These are phyloP conservation scores for Drosophila biarmipes DNA, from an alignment of 1,140 invertebrate genomes.

Conservation along the genomic window DNA sequence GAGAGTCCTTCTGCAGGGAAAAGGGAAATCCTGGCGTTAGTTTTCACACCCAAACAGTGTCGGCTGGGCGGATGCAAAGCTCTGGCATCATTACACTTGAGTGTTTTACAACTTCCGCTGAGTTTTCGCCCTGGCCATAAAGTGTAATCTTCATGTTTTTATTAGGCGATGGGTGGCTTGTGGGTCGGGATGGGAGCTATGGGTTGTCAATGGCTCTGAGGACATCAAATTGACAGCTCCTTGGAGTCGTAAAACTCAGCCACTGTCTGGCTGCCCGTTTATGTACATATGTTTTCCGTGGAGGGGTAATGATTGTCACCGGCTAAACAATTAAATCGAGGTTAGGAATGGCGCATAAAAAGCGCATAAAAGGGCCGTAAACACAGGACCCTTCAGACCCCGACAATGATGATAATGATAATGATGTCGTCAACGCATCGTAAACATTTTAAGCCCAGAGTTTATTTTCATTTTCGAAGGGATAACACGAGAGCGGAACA, in stretches of 20 bases:
- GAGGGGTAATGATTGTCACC: conserved; percentile 82
- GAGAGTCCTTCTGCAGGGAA: conserved; percentile 16
- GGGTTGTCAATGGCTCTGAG: conserved; percentile 69
- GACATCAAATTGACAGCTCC: conserved; percentile 81
- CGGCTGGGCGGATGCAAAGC: conserved; percentile 23
- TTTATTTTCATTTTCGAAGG: conserved; percentile 83
- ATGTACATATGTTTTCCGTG: conserved; percentile 61
- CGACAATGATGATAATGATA: conserved; percentile 16
- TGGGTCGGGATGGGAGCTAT: no score
- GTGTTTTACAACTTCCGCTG: conserved; percentile 81
- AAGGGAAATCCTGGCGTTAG: conserved; percentile 63
- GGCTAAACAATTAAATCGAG: conserved; percentile 85
- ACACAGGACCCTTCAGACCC: conserved; percentile 31
- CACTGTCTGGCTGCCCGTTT: conserved; percentile 29
- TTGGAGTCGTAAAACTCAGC: conserved; percentile 75
- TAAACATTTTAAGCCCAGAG: conserved; percentile 82
- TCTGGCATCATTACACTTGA: conserved; percentile 76
- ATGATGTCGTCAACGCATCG: conserved; percentile 78
- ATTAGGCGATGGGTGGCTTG: conserved; percentile 43
- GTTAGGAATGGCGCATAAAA: conserved; percentile 84
- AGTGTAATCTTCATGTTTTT: conserved; percentile 83
- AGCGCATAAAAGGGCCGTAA: conserved; percentile 82
- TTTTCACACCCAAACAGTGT: conserved; percentile 64
- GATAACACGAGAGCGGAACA: conserved; percentile 50
- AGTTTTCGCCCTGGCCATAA: conserved; percentile 65